Percentiles rank a stretch among this genome's conserved stretches.
Evolutionary conservation across 23 tunicate species (phyloP).

Genomic region (Trididemnum miniatum): DNA sequence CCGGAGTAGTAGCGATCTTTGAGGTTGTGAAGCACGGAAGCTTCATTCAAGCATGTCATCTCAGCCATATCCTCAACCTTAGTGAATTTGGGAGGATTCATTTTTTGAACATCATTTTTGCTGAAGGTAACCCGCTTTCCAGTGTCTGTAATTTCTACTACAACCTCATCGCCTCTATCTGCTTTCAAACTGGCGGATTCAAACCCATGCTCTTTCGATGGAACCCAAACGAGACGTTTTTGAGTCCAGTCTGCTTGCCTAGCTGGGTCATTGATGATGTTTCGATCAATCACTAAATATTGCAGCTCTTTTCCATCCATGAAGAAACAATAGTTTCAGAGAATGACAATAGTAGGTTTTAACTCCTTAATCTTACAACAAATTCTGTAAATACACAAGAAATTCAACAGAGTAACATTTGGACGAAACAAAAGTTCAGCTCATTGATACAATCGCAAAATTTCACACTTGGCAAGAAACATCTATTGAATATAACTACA

Average conservation of each 20-base stretch:
- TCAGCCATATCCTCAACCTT: conserved; percentile 99
- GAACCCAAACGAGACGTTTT: conserved; percentile 94
- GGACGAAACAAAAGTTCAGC: no score
- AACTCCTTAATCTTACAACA: no score
- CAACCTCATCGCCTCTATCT: conserved; percentile 87
- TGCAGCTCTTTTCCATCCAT: conserved; percentile 70
- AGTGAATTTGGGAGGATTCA: conserved; percentile 99
- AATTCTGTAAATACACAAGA: no score
- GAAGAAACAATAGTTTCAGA: no score
- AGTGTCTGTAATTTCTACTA: conserved; percentile 80
- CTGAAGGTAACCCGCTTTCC: conserved; percentile 62
- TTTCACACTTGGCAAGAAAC: no score
- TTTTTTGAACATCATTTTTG: conserved; percentile 87
- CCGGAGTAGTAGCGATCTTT: conserved; percentile 97
- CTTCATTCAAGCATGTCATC: conserved; percentile 96
- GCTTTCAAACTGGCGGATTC: conserved; percentile 88
- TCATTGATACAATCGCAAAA: no score
- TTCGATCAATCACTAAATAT: conserved; percentile 77
- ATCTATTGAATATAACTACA: no score
- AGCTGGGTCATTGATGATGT: conserved; percentile 87
- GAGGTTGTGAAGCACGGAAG: conserved; percentile 94
- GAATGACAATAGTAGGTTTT: no score
- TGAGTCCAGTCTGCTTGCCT: conserved; percentile 97
- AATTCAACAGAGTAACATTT: no score
- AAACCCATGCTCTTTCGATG: conserved; percentile 90